These are phyloP conservation scores for Eilema caniola DNA, from an alignment of 2,888 invertebrate genomes.

Conservation along the genomic window DNA sequence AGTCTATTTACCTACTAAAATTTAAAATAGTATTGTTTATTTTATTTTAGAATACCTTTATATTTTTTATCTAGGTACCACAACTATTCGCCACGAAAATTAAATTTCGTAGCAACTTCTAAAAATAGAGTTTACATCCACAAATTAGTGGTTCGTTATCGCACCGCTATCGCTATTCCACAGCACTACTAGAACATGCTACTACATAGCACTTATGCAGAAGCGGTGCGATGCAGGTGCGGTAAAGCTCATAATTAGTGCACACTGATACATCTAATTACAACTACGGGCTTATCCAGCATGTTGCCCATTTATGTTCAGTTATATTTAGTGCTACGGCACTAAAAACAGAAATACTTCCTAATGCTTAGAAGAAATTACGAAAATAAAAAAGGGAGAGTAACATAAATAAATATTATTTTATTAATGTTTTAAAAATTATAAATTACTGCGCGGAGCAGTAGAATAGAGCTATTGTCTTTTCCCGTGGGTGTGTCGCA, in stretches of 20 bases:
- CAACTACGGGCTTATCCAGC: slow-evolving; percentile 40
- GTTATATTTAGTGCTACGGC: not conserved
- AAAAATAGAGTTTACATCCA: slow-evolving; percentile 20
- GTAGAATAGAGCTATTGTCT: too few species aligned
- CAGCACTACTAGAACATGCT: slow-evolving; percentile 5
- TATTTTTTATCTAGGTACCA: too few species aligned
- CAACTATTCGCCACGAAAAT: not conserved
- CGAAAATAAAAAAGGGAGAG: too few species aligned
- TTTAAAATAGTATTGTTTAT: not conserved
- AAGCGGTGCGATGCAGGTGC: slow-evolving; percentile 47
- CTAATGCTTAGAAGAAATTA: not conserved
- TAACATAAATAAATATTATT: too few species aligned
- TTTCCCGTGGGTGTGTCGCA: too few species aligned
- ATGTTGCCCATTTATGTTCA: slow-evolving; percentile 11
- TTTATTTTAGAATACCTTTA: not conserved
- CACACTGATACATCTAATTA: slow-evolving; percentile 51
- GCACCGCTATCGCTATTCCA: slow-evolving; percentile 13
- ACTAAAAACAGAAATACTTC: not conserved
- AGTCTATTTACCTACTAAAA: not conserved
- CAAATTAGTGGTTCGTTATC: slow-evolving; percentile 25
- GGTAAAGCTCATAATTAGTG: slow-evolving; percentile 50
- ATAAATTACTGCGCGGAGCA: too few species aligned
- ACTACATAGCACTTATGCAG: not conserved
- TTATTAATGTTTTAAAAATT: too few species aligned
- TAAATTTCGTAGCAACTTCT: not conserved